Evolutionary conservation across 1,140 invertebrate species (phyloP), one percentile per base, ranked within the genome.

Genomic region (Leptoteleia sp.): DNA sequence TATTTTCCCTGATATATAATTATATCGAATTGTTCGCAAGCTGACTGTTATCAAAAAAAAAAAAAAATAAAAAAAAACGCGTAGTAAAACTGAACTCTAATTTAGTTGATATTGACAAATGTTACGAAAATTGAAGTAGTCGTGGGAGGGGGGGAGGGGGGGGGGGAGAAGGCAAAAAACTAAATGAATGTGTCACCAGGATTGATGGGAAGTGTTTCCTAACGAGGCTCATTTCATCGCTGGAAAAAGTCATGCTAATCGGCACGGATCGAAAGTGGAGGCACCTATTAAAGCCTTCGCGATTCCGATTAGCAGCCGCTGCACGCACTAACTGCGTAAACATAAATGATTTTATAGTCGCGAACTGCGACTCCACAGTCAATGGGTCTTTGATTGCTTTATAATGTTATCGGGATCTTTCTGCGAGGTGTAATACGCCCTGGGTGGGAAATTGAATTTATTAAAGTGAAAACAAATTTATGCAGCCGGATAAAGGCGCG

Each of bases 401-500:
- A 75, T 65, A 75, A 75, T 75, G 43, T 59, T 38, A 72, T 61
- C 71, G 54, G 11, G 54, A 76, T 67, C 72, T 68, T 76, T 54
- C 31, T n/a, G 43, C 48, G 38, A 54, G 40, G 47, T 62, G 62
- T 67, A 67, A 68, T 55, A 68, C 62, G 68, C 38, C n/a, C 38
- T 45, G 25, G 15, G 22, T 5, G 15, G 13, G 25, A 54, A 67
- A 68, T 75, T 65, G 50, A 75, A 75, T 75, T 75, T 75, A 75
- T 75, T 50, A 75, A 73, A 65, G 42, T 75, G 70, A 75, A 73
- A 75, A 75, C 70, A 75, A 75, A 75, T 75, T 75, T 75, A 75
- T 59, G 59, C 52, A 59, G 27, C 3, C 35, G 50, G 40, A 65
- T 65, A 75, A 65, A 75, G 59, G 27, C 27, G 59, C n/a, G 42